Evolutionary conservation across 2,888 invertebrate species (phyloP).

Genomic region (Papilio elwesi): DNA sequence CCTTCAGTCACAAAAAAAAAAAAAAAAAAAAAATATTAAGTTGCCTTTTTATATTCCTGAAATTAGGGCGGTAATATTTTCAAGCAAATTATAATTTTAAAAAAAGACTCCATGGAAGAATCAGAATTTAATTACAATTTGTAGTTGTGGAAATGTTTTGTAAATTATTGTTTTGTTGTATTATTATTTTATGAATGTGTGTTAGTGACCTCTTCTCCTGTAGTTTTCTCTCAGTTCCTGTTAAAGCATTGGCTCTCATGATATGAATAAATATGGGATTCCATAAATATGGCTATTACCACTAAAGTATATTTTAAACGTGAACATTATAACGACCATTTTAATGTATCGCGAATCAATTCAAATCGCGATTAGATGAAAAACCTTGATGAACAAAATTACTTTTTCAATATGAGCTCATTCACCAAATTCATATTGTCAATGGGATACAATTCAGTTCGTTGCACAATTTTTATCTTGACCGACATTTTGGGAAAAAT

Average conservation of each 20-base stretch:
- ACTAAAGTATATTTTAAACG: neutral
- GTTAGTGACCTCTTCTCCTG: too few species aligned
- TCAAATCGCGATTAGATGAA: constrained; percentile 42
- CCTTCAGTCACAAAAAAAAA: too few species aligned
- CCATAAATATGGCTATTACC: neutral
- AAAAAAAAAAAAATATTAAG: too few species aligned
- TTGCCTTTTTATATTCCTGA: too few species aligned
- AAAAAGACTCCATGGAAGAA: too few species aligned
- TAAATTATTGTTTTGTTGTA: too few species aligned
- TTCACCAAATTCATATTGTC: constrained; percentile 51
- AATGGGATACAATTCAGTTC: constrained; percentile 56
- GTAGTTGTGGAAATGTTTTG: too few species aligned
- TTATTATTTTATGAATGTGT: too few species aligned
- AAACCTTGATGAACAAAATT: constrained; percentile 57
- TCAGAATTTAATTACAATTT: too few species aligned
- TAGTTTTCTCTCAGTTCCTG: neutral
- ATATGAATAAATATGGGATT: neutral
- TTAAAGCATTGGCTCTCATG: neutral
- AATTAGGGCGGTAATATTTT: too few species aligned
- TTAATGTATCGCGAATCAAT: constrained; percentile 6
- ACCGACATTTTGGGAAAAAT: constrained; percentile 64
- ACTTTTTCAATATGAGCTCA: constrained; percentile 50
- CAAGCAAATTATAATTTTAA: too few species aligned
- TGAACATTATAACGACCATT: neutral
- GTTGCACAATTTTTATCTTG: constrained; percentile 66